Evolutionary conservation across 2,797 vertebrate species (phyloP), one percentile per base, ranked within the genome.

Genomic region (Hafferia zeledoni): DNA sequence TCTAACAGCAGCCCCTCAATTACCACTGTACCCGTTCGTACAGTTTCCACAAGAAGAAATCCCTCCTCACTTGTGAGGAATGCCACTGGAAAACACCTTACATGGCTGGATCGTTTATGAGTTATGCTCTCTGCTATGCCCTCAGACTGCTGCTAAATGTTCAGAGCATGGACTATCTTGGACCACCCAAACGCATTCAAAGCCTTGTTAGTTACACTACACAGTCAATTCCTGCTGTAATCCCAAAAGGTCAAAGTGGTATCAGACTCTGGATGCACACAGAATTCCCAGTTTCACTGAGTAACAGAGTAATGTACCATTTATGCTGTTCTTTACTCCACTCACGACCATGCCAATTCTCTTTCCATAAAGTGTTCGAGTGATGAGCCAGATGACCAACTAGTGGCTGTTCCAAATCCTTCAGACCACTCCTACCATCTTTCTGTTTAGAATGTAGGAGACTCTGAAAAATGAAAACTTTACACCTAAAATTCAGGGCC

Each of bases 81-180:
- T 4, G 19, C 28, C 16, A 4, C 23, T 55, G 43, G 57, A 47
- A 69, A 60, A 13, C 6, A 37, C 30, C 20, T 82, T 33, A 3
- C 23, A 14, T 1, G 0, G 1, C 44, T 5, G 3, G 20, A 18
- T 69, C 2, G 1, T 74, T 76, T 12, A 43, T 0, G 4, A 24
- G 53, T 78, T 71, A 10, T 2, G 3, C 14, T 1, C 2, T 11
- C 23, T 50, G 68, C 56, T 43, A 11, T 5, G 17, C 37, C 52
- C 31, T 61, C 53, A 18, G 31, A 2, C 3, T 3, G 3, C 44
- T 39, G 59, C 74, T 60, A 77, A 44, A 46, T 8, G 25, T 7
- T 64, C 76, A 67, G 30, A 41, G 13, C 50, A 43, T 31, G 24
- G 44, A 25, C n/a, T 31, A 3, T 28, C 50, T 44, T 30, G 43